Conservation (phyloP, 2,113 vertebrate genomes). For the Lepisosteus osseus region DNA sequence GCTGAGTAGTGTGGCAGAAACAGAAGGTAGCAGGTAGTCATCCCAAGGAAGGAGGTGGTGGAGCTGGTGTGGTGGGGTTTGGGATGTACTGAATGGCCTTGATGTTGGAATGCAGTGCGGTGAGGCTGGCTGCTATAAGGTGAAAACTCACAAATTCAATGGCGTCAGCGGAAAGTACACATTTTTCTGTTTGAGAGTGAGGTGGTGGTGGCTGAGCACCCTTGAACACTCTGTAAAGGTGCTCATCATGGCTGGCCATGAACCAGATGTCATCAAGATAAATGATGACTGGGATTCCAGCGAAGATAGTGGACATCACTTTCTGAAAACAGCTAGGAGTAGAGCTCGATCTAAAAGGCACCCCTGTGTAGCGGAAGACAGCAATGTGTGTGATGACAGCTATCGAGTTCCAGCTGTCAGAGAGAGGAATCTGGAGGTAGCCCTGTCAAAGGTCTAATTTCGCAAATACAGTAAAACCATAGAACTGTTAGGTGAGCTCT, state of each 20-base stretch:
- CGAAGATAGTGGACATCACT: too few species aligned
- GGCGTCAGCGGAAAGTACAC: too few species aligned
- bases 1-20: slow-evolving; percentile 7
- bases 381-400: too few species aligned
- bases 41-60: neutral
- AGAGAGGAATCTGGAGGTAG: too few species aligned
- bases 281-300: neutral
- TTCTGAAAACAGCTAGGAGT: neutral
- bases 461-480: too few species aligned
- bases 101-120: neutral
- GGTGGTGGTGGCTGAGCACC: too few species aligned
- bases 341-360: neutral
- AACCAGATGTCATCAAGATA: neutral
- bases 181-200: too few species aligned
- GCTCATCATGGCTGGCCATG: neutral
- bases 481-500: too few species aligned
- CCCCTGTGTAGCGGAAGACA: too few species aligned
- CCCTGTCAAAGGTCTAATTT: too few species aligned
- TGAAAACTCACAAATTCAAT: too few species aligned
- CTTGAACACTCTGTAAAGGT: neutral
- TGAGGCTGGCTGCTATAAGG: neutral
- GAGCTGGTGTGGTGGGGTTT: neutral
- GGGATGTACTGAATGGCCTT: neutral
- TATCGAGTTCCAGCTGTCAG: too few species aligned
- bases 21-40: neutral